Base-by-base conservation (phyloP, 2,888 invertebrate species). In the Drosophila testacea region DNA sequence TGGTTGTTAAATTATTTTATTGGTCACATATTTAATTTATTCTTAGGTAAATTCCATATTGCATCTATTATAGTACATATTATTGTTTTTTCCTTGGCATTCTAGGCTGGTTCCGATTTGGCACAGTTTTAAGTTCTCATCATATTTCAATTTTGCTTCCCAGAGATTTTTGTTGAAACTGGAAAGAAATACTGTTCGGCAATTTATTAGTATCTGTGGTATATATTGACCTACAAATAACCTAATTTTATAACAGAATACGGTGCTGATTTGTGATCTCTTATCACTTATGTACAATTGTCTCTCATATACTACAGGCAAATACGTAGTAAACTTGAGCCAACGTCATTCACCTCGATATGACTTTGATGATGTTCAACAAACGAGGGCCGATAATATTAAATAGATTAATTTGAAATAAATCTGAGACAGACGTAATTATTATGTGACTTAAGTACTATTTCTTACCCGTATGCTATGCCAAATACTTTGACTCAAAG, bases 291-390 rank as follows among this genome's bases (percentile, higher is more conserved):
- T 4, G 50, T 22, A 22, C 22, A 36, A 10, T 57, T 46, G 22
- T 39, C n/a, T 32, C 44, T 34, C 50, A 36, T 36, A 22, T 63
- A 32, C 6, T 34, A 16, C n/a, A 36, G 42, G 32, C 44, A 54
- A 44, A 32, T 44, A 28, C 30, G 22, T 62, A 51, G 28, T 32
- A 44, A 42, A 57, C 38, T 60, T 52, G 6, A 27, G 4, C 27
- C 42, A 55, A 47, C 64, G 52, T 56, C 69, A 69, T 39, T 88
- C 50, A 73, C 83, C 83, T 86, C 65, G 59, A 44, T 64, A 27
- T 81, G 88, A 86, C 82, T 77, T 88, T 82, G 65, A 67, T 22
- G 22, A 51, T 66, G n/a, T 27, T 5, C 10, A 38, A 51, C 36
- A 52, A 38, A n/a, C 39, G 27, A 6, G n/a, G 1, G 10, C 13